phyloP scores from a whole-genome alignment of 2,113 vertebrate genomes.

The Choloepus hoffmanni region DNA sequence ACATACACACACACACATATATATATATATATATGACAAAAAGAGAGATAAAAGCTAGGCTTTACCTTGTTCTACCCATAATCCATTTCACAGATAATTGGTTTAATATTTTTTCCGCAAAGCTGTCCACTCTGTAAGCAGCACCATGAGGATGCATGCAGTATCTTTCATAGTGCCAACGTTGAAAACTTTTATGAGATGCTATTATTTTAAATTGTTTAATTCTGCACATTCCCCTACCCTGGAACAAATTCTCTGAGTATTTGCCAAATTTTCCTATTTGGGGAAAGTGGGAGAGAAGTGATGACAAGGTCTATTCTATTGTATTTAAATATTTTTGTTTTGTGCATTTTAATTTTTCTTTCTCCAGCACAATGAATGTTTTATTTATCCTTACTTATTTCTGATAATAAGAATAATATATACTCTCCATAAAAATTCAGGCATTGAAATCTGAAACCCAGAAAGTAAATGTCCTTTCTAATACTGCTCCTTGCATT shows the following conservation, averaged over 20 bases:
- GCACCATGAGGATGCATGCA: background rate
- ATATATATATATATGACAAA: background rate
- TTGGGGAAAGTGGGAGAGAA: slow-evolving; percentile 26
- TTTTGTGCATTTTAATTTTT: slow-evolving; percentile 43
- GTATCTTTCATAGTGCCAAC: slow-evolving; percentile 1
- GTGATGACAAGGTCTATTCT: background rate
- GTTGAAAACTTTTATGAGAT: slow-evolving; percentile 53
- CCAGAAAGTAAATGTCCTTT: background rate
- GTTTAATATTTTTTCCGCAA: slow-evolving; percentile 41
- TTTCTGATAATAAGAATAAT: slow-evolving; percentile 49
- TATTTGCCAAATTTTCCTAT: slow-evolving; percentile 47
- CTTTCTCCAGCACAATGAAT: background rate
- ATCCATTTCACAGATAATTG: slow-evolving; percentile 50
- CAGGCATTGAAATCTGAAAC: background rate
- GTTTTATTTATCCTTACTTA: slow-evolving; percentile 22
- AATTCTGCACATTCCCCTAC: slow-evolving; percentile 46
- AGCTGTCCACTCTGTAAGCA: slow-evolving; percentile 11
- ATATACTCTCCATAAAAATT: background rate
- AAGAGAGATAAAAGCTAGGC: slow-evolving; percentile 2
- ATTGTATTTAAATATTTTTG: slow-evolving; percentile 24
- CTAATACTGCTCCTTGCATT: background rate
- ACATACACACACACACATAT: background rate
- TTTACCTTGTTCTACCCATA: slow-evolving; percentile 50
- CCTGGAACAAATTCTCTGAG: slow-evolving; percentile 41
- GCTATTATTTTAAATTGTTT: slow-evolving; percentile 70